Base-by-base conservation (phyloP, 2,113 vertebrate genomes). In the Stomatorhinus ivindoensis region DNA sequence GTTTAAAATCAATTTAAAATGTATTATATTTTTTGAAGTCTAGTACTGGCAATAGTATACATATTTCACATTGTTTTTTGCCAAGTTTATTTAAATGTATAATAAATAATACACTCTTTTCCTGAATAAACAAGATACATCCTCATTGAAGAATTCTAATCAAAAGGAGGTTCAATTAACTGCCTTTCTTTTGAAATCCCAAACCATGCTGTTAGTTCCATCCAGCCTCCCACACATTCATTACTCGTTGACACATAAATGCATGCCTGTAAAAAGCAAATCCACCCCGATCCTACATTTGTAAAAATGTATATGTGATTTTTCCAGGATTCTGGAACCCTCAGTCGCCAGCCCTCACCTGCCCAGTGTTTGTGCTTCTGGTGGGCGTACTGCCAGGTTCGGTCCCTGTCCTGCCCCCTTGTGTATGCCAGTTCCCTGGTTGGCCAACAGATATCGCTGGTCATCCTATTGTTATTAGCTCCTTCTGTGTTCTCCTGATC, bases 201-300 rank as follows among this genome's bases (percentile, higher is more conserved):
- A 44, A 19, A 39, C 84, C 83, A 87, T 82, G 44, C 69, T 80
- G 86, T 42, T 46, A 69, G 83, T 86, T 89, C 82, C 53, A 89
- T 24, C 44, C 82, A 65, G n/a, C 89, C 83, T 89, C 89, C 58
- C 55, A 48, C 53, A 89, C 53, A 89, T 86, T 89, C 53, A 86
- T 89, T 86, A 89, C 61, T 65, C 27, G 27, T 86, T 84, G 46
- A 58, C 61, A 42, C 47, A 86, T 61, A 69, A 89, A 86, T 89
- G n/a, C 44, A 65, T 86, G 55, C 15, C 83, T 39, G n/a, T 69
- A 86, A 86, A 89, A 86, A 17, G 15, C 73, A 55, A 89, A 86
- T 86, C 83, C 82, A 39, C 82, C 84, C 61, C 83, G 17, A 48
- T 21, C 46, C 55, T 46, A 44, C 80, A 69, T 86, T 61, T 69